phyloP scores from a whole-genome alignment of 2,113 vertebrate genomes.

The Misgurnus mizolepis region DNA sequence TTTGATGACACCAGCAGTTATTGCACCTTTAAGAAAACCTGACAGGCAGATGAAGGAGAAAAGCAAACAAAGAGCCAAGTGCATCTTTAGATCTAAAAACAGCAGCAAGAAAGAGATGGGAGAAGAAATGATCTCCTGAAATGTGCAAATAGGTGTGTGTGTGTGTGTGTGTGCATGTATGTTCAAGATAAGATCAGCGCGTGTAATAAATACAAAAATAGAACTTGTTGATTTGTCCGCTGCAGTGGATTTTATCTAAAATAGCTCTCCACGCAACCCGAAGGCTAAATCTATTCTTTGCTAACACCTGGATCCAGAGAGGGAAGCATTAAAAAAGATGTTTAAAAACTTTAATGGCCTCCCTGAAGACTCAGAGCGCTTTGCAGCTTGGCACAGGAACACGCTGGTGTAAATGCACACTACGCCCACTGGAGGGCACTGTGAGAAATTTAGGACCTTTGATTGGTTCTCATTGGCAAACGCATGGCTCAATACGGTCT shows the following conservation, averaged over 20 bases:
- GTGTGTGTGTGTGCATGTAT: background rate
- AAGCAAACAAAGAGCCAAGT: background rate
- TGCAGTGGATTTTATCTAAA: conserved; percentile 26
- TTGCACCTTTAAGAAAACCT: conserved; percentile 20
- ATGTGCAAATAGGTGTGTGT: conserved; percentile 13
- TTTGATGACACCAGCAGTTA: background rate
- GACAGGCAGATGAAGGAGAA: background rate
- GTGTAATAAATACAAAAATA: conserved; percentile 30
- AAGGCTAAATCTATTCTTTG: background rate
- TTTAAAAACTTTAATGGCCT: background rate
- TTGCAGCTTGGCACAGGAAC: conserved; percentile 18
- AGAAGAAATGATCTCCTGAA: background rate
- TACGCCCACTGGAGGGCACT: conserved; percentile 18
- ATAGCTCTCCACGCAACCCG: background rate
- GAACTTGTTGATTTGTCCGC: conserved; percentile 33
- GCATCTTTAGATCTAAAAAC: background rate
- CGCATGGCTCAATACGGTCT: background rate
- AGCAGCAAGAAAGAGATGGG: background rate
- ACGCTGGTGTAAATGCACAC: conserved; percentile 26
- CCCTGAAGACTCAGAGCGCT: conserved; percentile 31
- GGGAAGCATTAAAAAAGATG: background rate
- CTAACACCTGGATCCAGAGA: background rate
- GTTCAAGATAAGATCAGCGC: conserved; percentile 15
- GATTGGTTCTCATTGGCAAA: background rate
- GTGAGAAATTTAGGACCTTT: background rate